Base-by-base conservation (phyloP, 2,888 invertebrate species). In the Polyommatus iphigenia region DNA sequence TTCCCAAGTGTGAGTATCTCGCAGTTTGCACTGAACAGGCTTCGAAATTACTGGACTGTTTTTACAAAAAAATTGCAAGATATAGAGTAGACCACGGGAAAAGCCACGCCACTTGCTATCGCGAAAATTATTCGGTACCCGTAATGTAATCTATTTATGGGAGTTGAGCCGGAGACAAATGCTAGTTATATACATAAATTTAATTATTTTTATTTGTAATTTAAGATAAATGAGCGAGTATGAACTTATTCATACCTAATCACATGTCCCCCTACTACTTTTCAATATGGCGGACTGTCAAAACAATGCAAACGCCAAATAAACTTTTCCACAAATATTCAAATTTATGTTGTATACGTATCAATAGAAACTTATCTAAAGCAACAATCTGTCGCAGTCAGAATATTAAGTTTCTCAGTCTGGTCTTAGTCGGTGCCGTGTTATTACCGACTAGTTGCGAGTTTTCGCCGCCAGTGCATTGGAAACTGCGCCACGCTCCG, bases 401-500 rank as follows among this genome's bases (percentile, higher is more conserved):
- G 62, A 24, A 67, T 67, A 67, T 29, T 29, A 67, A 67, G 67
- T 67, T 67, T 67, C 67, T 15, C 67, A 67, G 62, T 10, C 59
- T 15, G 2, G 20, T 20, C 59, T 59, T 2, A 8, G 24, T 62
- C 29, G 3, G 29, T 32, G 32, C 24, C 24, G 1, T 67, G 7
- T 67, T 67, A 67, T 67, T 67, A 62, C 24, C 10, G 24, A 24
- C 62, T 13, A 13, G 62, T 62, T 62, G 24, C 62, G 62, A 67
- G 62, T 54, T 20, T 10, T 13, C 59, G 62, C 13, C 15, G 46
- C 73, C 36, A 20, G 73, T 24, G 46, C 13, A 46, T 24, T 29
- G 75, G 15, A 54, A 75, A 50, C 75, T 75, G 24, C 50, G 75
- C 50, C 75, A 75, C 75, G 75, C 75, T 75, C 29, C 54, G 29